Base-by-base conservation (phyloP, 2,797 vertebrate genomes). In the Picus viridis region DNA sequence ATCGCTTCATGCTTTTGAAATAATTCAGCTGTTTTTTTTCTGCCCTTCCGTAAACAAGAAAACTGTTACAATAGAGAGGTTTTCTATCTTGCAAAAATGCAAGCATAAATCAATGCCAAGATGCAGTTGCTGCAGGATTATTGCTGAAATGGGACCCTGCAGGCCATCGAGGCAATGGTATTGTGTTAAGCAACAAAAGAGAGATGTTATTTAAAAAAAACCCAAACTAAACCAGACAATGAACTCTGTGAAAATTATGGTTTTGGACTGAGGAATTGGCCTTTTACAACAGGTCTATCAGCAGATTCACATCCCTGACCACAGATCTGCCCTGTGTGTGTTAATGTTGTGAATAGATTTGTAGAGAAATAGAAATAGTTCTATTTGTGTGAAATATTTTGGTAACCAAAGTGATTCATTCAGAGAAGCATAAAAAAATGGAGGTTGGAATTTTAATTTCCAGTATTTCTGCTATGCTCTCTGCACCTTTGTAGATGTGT, bases 51-150 rank as follows among this genome's bases (percentile, higher is more conserved):
- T 92, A 88, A 92, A 88, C 69, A 83, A 78, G 43, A 41, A 72
- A 92, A 61, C 12, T 61, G 83, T 64, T 92, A 58, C 6, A 0
- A 90, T 67, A 63, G 82, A 83, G 81, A 81, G 87, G 67, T 81
- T 94, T 95, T 81, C 73, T 89, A 43, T 83, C 67, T 85, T 72
- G 39, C 34, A 88, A 88, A 95, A 89, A 91, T 49, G 34, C 80
- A 72, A 89, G 18, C 74, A 92, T 92, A 93, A 94, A 96, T 96
- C 93, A 95, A 61, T 89, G 94, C 90, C 92, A 67, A 76, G 70
- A 75, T 58, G 45, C 70, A 89, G 76, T 59, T 61, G 29, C 58
- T 88, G 82, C 45, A 82, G 64, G 73, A 86, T 89, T 92, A 68
- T 45, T 92, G 68, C 63, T 92, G 84, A 82, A 92, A 86, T 67